Evolutionary conservation across 2,888 invertebrate species (phyloP), one percentile per base, ranked within the genome.

Genomic region (Parthenolecanium corni): DNA sequence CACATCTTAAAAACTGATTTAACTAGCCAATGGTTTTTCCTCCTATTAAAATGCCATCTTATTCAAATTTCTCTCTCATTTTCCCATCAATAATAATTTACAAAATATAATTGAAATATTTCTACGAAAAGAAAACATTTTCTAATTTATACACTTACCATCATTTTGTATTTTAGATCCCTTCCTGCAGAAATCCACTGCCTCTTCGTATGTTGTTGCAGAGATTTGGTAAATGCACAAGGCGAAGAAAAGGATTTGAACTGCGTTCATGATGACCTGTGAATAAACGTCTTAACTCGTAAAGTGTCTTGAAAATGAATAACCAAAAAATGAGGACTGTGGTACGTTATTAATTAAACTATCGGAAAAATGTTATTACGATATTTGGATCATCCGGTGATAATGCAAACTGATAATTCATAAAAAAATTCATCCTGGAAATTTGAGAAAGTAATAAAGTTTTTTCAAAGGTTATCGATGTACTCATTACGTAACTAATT

Each of bases 191-290:
- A 1, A 2, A 1, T 9, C 36, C 6, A 61, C 25, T 12, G 51
- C 47, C 49, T 61, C 61, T 49, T 47, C 31, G 38, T 61, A 61
- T 14, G 61, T 47, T 9, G 21, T n/a, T 23, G 49, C 46, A 2
- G 61, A n/a, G 16, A 23, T 49, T 21, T 38, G 18, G 20, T 47
- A 38, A 16, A 61, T 23, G 61, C 36, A 61, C 23, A 38, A 49
- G 16, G 49, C 16, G 5, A 49, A 21, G n/a, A 61, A 4, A n/a
- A 49, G 36, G 25, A n/a, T 31, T n/a, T 49, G 20, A 4, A 6
- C 9, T 31, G 31, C 31, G 31, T 31, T 31, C 31, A 31, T 31
- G 9, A 31, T 18, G 20, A 12, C n/a, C 5, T 20, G 20, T 21
- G 14, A 49, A 18, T 11, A 49, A 49, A 20, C 18, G 21, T 49